Evolutionary conservation across 2,797 vertebrate genomes (phyloP).

Genomic region (Cyprinodon diabolis): DNA sequence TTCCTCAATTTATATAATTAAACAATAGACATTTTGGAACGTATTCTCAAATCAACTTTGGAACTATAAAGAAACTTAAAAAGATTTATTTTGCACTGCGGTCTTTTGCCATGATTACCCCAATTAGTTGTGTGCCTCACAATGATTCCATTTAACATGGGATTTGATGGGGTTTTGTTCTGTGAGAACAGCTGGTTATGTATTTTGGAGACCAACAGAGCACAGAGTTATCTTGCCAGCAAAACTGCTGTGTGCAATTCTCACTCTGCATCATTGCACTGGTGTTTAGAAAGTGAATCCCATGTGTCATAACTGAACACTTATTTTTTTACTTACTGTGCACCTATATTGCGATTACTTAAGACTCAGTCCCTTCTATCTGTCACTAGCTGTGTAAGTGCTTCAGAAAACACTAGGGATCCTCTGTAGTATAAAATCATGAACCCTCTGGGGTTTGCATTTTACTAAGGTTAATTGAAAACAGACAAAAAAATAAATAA

Average conservation of each 20-base stretch:
- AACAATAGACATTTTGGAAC: neutral
- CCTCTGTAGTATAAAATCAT: conserved; percentile 34
- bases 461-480: conserved; percentile 50
- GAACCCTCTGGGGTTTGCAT: conserved; percentile 17
- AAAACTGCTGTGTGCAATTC: conserved; percentile 45
- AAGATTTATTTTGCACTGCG: neutral
- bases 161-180: conserved; percentile 46
- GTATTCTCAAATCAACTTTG: neutral
- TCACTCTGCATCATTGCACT: conserved; percentile 65
- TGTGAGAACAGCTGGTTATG: conserved; percentile 48
- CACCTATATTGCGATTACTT: conserved; percentile 56
- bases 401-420: conserved; percentile 27
- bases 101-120: conserved; percentile 6
- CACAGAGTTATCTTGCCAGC: conserved; percentile 53
- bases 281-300: conserved; percentile 51
- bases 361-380: conserved; percentile 59
- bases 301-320: conserved; percentile 52
- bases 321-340: conserved; percentile 67
- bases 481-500: conserved; percentile 16
- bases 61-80: neutral
- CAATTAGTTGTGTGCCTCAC: conserved; percentile 14
- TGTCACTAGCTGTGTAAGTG: conserved; percentile 31
- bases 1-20: neutral
- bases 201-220: conserved; percentile 56
- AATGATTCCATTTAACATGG: conserved; percentile 42